A percentile compares a stretch with the other conserved stretches of the same genome.
Evolutionary conservation across 2,888 invertebrate genomes (phyloP).

Genomic region (Patella ulyssiponensis): DNA sequence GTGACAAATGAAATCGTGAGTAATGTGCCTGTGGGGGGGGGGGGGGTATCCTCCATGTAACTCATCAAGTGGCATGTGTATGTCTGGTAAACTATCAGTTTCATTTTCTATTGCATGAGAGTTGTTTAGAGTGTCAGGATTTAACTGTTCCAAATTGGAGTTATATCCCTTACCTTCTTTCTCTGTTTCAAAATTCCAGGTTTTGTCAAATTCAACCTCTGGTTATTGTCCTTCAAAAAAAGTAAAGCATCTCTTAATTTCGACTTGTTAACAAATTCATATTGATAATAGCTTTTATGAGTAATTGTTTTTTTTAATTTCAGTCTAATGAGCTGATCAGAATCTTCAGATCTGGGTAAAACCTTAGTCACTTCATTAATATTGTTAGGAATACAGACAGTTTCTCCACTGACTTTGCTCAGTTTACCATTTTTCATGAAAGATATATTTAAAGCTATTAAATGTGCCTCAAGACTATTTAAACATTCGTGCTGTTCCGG

Average conservation of each 20-base stretch:
- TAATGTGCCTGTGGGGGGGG: too few species aligned
- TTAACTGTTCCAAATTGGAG: too few species aligned
- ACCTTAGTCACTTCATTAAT: constrained; percentile 1
- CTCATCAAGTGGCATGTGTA: too few species aligned
- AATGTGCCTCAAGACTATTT: neutral
- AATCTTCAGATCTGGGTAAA: neutral
- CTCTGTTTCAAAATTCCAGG: neutral
- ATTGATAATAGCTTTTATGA: neutral
- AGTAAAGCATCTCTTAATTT: neutral
- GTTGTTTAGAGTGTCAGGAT: too few species aligned
- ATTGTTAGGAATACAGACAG: neutral
- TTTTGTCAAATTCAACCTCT: neutral
- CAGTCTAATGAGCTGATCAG: neutral
- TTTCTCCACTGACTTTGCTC: neutral
- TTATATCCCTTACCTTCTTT: too few species aligned
- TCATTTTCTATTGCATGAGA: too few species aligned
- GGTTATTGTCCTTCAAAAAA: neutral
- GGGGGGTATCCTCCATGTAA: too few species aligned
- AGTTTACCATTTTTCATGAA: neutral
- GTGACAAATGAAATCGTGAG: too few species aligned
- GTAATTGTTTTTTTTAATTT: neutral
- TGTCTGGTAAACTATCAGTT: too few species aligned
- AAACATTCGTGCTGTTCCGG: neutral
- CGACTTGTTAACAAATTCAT: neutral
- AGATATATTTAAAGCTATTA: constrained; percentile 2